A percentile compares a stretch with the other conserved stretches of the same genome.
phyloP scores from a whole-genome alignment of 2,888 invertebrate species.

The Acronicta aceris region DNA sequence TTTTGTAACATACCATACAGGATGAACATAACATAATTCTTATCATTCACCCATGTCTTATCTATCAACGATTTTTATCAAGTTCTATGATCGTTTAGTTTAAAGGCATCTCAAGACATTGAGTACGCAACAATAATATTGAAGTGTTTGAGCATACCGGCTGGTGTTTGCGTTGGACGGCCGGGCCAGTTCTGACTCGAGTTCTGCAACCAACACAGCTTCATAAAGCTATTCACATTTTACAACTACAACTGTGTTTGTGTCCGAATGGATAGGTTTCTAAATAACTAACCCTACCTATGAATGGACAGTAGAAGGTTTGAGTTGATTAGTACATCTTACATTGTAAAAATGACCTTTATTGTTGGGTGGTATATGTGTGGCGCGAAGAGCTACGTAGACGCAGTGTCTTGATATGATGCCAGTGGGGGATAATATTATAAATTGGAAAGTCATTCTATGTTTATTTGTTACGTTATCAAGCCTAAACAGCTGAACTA shows the following conservation, averaged over 20 bases:
- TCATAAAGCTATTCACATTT: constrained; percentile 70
- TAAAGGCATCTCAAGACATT: constrained; percentile 1
- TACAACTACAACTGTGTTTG: constrained; percentile 17
- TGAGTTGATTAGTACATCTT: constrained; percentile 46
- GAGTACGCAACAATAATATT: constrained; percentile 14
- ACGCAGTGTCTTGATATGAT: too few species aligned
- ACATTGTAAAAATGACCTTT: neutral
- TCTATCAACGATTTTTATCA: neutral
- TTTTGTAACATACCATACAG: neutral
- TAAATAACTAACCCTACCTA: neutral
- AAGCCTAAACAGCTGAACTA: too few species aligned
- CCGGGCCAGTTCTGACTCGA: constrained; percentile 71
- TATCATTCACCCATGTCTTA: neutral
- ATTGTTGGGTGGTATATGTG: neutral
- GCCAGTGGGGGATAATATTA: too few species aligned
- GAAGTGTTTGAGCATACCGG: constrained; percentile 70
- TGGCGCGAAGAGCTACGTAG: neutral
- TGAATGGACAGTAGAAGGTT: constrained; percentile 31
- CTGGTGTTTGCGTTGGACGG: constrained; percentile 60
- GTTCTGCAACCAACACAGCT: constrained; percentile 86
- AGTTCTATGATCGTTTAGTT: constrained; percentile 2
- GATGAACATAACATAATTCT: neutral
- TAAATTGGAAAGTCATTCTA: too few species aligned
- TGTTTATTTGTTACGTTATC: too few species aligned
- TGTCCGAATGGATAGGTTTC: constrained; percentile 1